Evolutionary conservation across 1,140 invertebrate genomes (phyloP), one percentile per base, ranked within the genome.

Genomic region (Limonius californicus): DNA sequence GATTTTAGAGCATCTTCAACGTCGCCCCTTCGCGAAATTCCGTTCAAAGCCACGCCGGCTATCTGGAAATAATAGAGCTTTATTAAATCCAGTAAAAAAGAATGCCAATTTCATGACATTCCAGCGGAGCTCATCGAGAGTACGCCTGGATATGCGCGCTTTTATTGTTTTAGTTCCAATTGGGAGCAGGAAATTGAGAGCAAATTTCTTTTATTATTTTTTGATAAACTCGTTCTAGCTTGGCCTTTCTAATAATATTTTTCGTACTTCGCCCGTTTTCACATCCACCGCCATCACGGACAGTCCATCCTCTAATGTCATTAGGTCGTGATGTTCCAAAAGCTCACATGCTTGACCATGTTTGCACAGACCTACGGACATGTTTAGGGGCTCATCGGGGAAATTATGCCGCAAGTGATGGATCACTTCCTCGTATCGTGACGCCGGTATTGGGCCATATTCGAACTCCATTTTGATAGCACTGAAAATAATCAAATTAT

Each of bases 361-460:
- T 58, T 81, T 75, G 65, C 88, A 90, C 0, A 92, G 79, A 11
- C 80, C 80, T n/a, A 90, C 86, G 0, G 87, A 86, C 57, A 83
- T 82, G 74, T 92, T 92, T 7, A 91, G 78, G 0, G 90, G 90
- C 72, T 92, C 90, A 68, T 92, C 90, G 1, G 86, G 83, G 73
- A 91, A 91, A 77, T 90, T 90, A 64, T 84, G 86, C 23, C 87
- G 80, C 55, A 91, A 77, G 71, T 91, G 88, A 19, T 83, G 69
- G 39, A 92, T 84, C 14, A 89, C 86, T 30, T 84, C 80, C 9
- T 80, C 71, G 63, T 80, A 83, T 58, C 81, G 80, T 59, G 80
- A 76, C 59, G 79, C 74, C 3, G 77, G 74, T 23, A 88, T 80
- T 23, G 79, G 63, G 62, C 70, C 76, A 68, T 79, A 83, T 55